These are phyloP conservation scores for Tetragnatha montana DNA, from an alignment of 2,888 invertebrate genomes.

Conservation along the genomic window DNA sequence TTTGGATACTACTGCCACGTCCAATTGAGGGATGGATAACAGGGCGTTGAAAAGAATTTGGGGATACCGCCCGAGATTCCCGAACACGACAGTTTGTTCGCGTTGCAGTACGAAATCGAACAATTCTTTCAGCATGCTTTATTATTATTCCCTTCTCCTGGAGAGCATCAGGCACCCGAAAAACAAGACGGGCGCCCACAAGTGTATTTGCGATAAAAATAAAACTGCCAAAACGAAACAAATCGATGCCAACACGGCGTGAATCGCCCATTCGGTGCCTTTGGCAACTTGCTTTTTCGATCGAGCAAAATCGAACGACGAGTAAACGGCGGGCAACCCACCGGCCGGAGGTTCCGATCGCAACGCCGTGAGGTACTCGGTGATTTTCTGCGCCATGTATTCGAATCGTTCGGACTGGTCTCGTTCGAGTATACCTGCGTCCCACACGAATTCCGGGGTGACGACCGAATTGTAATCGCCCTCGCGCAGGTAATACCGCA, in stretches of 20 bases:
- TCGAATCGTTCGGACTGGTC: conserved; percentile 1
- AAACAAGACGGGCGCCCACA: no score
- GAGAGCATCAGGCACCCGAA: no score
- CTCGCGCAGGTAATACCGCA: neutral
- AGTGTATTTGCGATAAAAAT: no score
- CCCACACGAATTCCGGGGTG: conserved; percentile 23
- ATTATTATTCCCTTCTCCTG: no score
- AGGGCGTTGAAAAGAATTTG: neutral
- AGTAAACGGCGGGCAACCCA: no score
- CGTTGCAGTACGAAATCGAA: conserved; percentile 4
- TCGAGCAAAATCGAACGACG: no score
- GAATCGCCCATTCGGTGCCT: no score
- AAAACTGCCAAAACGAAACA: no score
- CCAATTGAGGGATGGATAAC: neutral
- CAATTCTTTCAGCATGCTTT: conserved; percentile 2
- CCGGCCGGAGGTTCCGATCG: neutral
- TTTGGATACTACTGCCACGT: neutral
- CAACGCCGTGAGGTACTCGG: conserved; percentile 4
- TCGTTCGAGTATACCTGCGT: neutral
- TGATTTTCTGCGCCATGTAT: neutral
- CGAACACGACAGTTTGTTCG: conserved; percentile 20
- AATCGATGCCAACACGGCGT: no score
- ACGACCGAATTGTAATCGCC: neutral
- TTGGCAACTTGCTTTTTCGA: no score
- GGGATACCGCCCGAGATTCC: conserved; percentile 18